Evolutionary conservation across 2,113 vertebrate species (phyloP), one percentile per base, ranked within the genome.

Genomic region (Sinocyclocheilus rhinocerous): DNA sequence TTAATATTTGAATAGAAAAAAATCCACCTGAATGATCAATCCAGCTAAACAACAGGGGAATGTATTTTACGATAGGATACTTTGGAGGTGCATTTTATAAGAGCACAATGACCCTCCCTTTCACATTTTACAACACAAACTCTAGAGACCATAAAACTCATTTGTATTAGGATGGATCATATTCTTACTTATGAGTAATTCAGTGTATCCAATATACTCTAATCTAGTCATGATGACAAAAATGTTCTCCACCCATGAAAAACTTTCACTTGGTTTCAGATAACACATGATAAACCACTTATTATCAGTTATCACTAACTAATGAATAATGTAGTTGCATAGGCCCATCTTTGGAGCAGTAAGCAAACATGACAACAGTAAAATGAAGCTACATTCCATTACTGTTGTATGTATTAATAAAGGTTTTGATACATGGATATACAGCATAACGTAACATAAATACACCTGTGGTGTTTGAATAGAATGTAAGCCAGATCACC

Each of bases 101-200:
- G 6, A 39, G 6, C 69, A 75, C 67, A 29, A 29, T 76, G 75
- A 48, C 84, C 76, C 86, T 67, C 87, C 86, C 88, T 85, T 85
- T 72, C 39, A 33, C 26, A 16, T 24, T 78, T 63, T 69, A 77
- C 69, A 22, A 6, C 20, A 8, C 24, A 10, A 65, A 52, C 7
- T 36, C 80, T 69, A 36, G 73, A 22, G 63, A 81, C 24, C 15
- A 29, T 79, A 45, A 45, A 87, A 80, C 22, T n/a, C 82, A 18
- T 76, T 67, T 86, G 50, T 61, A 59, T 87, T 83, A 67, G 65
- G 29, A 81, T 63, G 63, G 22, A 81, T 24, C 3, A 29, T 33
- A 82, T 77, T 36, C 20, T 36, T 29, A 67, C 13, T 24, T 24
- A 26, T 9, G 59, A 10, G 22, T 20, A 42, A 63, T 29, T 76